Percentiles rank a stretch among this genome's conserved stretches.
phyloP scores from a whole-genome alignment of 2,888 invertebrate species.

The Dastarcus helophoroides region DNA sequence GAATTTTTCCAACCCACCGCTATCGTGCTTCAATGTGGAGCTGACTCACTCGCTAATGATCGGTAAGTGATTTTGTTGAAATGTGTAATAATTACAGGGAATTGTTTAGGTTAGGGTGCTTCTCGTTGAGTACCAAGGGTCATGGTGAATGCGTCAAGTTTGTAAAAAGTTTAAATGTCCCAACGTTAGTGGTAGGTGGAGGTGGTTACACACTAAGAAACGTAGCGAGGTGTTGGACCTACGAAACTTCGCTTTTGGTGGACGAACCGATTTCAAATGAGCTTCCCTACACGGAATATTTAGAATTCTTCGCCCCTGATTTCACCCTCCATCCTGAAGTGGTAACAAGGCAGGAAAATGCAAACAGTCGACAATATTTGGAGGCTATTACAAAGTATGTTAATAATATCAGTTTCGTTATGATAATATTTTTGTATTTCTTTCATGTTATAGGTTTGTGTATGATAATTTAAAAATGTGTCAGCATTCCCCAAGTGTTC shows the following conservation, averaged over 20 bases:
- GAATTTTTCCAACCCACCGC: constrained; percentile 94
- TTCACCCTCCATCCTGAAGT: constrained; percentile 93
- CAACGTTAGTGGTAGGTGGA: constrained; percentile 55
- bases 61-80: constrained; percentile 28
- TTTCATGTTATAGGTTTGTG: constrained; percentile 48
- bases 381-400: constrained; percentile 66
- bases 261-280: constrained; percentile 92
- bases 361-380: constrained; percentile 90
- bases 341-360: constrained; percentile 76
- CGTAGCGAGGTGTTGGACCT: constrained; percentile 98
- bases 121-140: constrained; percentile 87
- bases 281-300: constrained; percentile 89
- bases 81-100: not conserved
- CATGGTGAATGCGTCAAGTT: constrained; percentile 98
- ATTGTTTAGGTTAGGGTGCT: constrained; percentile 69
- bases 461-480: constrained; percentile 90
- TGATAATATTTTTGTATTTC: constrained; percentile 4
- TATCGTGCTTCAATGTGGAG: constrained; percentile 96
- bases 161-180: constrained; percentile 84
- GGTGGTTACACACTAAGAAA: constrained; percentile 86
- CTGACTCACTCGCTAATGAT: constrained; percentile 94
- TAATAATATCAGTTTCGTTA: constrained; percentile 1
- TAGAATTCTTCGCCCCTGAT: constrained; percentile 96
- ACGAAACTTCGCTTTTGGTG: constrained; percentile 88
- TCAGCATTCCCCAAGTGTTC: constrained; percentile 89